A percentile compares a stretch with the other conserved stretches of the same genome.
Conservation (phyloP, 53 echinoderm and acorn worm species). For the Patiria pectinifera region DNA sequence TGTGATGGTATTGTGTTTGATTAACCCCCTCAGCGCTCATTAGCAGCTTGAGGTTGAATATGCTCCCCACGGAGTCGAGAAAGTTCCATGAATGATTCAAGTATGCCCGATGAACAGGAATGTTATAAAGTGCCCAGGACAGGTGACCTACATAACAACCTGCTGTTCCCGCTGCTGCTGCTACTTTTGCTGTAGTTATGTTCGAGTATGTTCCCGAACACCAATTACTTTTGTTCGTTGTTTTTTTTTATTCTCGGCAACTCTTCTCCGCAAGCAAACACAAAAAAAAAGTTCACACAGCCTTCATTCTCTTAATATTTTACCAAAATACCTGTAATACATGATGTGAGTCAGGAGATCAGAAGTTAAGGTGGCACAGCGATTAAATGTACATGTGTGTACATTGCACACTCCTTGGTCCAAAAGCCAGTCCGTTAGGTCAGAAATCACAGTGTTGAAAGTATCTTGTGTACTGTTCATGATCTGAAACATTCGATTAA, state of each 20-base stretch:
- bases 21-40: slow-evolving; percentile 12
- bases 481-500: slow-evolving; percentile 10
- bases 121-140: slow-evolving; percentile 15
- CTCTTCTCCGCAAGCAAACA: slow-evolving; percentile 23
- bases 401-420: slow-evolving; percentile 40
- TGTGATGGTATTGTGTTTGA: slow-evolving; percentile 22
- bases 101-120: neutral
- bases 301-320: slow-evolving; percentile 21
- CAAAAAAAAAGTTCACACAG: neutral
- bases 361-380: slow-evolving; percentile 18
- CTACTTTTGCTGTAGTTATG: slow-evolving; percentile 3
- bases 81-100: slow-evolving; percentile 11
- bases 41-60: slow-evolving; percentile 20
- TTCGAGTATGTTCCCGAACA: slow-evolving; percentile 21
- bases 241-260: slow-evolving; percentile 19
- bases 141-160: slow-evolving; percentile 13
- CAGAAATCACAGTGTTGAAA: slow-evolving; percentile 25
- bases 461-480: slow-evolving; percentile 27
- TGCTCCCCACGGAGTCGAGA: slow-evolving; percentile 5
- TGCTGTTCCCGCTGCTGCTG: slow-evolving; percentile 12
- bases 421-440: slow-evolving; percentile 27
- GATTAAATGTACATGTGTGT: slow-evolving; percentile 29
- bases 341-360: slow-evolving; percentile 32
- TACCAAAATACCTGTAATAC: slow-evolving; percentile 33
- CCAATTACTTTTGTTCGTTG: slow-evolving; percentile 7